Percentiles rank a stretch among this genome's conserved stretches.
These are phyloP conservation scores for Apeira syringaria DNA, from an alignment of 2,888 invertebrate genomes.

Conservation along the genomic window DNA sequence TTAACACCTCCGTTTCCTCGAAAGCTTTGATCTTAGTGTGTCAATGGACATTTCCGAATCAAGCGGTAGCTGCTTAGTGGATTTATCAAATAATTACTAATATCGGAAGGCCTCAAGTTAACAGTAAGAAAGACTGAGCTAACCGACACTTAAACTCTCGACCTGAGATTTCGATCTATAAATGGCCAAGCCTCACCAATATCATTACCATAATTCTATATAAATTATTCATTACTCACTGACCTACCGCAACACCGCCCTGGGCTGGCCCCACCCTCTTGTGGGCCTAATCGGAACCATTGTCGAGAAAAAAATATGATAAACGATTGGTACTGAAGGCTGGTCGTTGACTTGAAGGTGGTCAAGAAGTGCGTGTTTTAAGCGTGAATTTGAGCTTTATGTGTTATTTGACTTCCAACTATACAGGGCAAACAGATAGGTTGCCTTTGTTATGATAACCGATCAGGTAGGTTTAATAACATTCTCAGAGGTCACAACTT, in stretches of 20 bases:
- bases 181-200: slow-evolving; percentile 34
- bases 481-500: too few relatives aligned
- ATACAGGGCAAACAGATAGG: too few relatives aligned
- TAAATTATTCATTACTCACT: slow-evolving; percentile 53
- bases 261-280: slow-evolving; percentile 33
- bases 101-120: not conserved
- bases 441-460: too few relatives aligned
- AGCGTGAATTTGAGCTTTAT: too few relatives aligned
- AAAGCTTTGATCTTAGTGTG: too few relatives aligned
- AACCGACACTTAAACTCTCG: slow-evolving; percentile 19
- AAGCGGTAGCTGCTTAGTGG: too few relatives aligned
- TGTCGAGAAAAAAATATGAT: slow-evolving; percentile 12
- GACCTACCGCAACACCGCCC: slow-evolving; percentile 49
- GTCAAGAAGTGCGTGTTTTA: not conserved
- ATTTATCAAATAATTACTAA: too few relatives aligned
- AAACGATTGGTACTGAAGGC: not conserved
- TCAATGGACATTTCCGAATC: too few relatives aligned
- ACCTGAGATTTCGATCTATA: slow-evolving; percentile 32
- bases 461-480: too few relatives aligned
- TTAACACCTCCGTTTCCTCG: too few relatives aligned
- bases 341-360: too few relatives aligned
- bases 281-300: slow-evolving; percentile 13
- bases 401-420: too few relatives aligned
- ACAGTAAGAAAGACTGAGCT: slow-evolving; percentile 18
- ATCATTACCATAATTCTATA: slow-evolving; percentile 52